phyloP scores from a whole-genome alignment of 2,888 invertebrate species.

The Ptychoptera albimana region DNA sequence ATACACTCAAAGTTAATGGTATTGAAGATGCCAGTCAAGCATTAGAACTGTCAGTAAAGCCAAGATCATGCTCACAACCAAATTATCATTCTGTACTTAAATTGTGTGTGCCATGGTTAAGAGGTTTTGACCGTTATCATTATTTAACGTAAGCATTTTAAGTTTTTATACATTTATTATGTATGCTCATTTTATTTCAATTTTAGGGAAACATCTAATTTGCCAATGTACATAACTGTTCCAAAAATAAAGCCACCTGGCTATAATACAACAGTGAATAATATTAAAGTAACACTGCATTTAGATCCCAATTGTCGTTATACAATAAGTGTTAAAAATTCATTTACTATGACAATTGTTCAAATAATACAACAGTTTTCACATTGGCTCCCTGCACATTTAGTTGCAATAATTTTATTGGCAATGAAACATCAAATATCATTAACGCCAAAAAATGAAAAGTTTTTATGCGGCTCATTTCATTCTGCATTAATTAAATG shows the following conservation, averaged over 20 bases:
- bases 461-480: constrained; percentile 33
- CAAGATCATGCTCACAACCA: constrained; percentile 31
- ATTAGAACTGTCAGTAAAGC: constrained; percentile 40
- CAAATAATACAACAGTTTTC: constrained; percentile 51
- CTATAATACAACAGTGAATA: constrained; percentile 25
- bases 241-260: constrained; percentile 36
- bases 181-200: neutral
- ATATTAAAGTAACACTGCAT: constrained; percentile 40
- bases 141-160: constrained; percentile 37
- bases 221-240: constrained; percentile 41
- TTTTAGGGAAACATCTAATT: constrained; percentile 18
- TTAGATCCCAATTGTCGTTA: constrained; percentile 59
- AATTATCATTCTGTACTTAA: constrained; percentile 41
- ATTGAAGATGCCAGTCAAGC: constrained; percentile 42
- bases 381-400: constrained; percentile 45
- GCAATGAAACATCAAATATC: constrained; percentile 38
- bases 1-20: constrained; percentile 39
- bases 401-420: constrained; percentile 46
- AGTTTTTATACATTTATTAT: neutral
- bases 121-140: constrained; percentile 41
- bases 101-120: constrained; percentile 48
- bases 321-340: constrained; percentile 43
- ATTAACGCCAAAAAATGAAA: constrained; percentile 20
- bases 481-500: constrained; percentile 42
- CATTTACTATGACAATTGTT: constrained; percentile 40